Conservation (phyloP, 2,113 vertebrate species). For the Rhodinocichla rosea region DNA sequence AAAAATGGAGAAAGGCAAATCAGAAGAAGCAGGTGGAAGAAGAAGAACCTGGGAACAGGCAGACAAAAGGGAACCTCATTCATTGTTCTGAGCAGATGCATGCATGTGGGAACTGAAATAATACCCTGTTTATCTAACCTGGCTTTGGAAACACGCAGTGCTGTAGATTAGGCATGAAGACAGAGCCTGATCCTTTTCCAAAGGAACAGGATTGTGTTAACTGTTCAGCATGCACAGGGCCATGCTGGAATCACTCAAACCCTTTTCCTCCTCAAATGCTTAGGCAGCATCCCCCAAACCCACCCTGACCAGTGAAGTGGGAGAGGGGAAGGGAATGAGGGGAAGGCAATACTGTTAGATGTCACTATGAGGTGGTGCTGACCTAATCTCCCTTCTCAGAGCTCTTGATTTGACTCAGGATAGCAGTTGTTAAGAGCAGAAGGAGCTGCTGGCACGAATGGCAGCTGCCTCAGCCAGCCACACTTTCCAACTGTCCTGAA, state of each 20-base stretch:
- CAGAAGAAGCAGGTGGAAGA: neutral
- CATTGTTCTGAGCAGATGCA: neutral
- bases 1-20: neutral
- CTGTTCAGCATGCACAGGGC: neutral
- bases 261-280: neutral
- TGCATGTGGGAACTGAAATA: neutral
- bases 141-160: neutral
- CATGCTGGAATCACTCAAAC: neutral
- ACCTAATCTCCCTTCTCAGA: slow-evolving; percentile 39
- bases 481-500: slow-evolving; percentile 71
- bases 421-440: slow-evolving; percentile 78
- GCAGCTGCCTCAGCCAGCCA: slow-evolving; percentile 50
- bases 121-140: neutral
- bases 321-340: neutral
- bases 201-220: neutral
- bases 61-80: neutral
- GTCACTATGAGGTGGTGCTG: neutral
- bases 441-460: slow-evolving; percentile 67
- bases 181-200: neutral
- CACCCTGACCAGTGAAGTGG: accelerated
- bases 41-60: neutral
- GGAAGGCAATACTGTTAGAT: neutral
- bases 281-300: neutral
- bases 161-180: neutral
- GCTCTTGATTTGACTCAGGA: slow-evolving; percentile 72